phyloP scores from a whole-genome alignment of 2,797 vertebrate genomes.

The Enteromius anoplus region DNA sequence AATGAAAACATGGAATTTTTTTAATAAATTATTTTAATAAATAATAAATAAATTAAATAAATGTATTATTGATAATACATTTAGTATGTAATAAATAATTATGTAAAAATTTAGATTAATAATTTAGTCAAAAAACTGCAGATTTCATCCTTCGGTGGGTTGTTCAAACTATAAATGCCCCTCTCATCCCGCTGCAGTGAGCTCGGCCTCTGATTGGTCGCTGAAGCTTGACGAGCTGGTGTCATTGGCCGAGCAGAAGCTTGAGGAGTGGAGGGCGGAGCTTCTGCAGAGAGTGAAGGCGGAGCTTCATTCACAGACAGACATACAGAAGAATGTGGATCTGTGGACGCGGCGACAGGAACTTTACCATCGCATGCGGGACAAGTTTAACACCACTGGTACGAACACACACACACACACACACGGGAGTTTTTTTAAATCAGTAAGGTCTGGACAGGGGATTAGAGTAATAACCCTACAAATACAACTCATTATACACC shows the following conservation, averaged over 20 bases:
- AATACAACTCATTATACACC: too few relatives aligned
- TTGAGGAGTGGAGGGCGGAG: slow-evolving; percentile 71
- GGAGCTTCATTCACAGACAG: slow-evolving; percentile 68
- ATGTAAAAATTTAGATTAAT: too few relatives aligned
- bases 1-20: not conserved
- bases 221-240: slow-evolving; percentile 76
- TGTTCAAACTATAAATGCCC: not conserved
- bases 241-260: slow-evolving; percentile 65
- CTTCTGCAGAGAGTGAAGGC: slow-evolving; percentile 60
- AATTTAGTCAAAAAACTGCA: not conserved
- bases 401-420: slow-evolving; percentile 34
- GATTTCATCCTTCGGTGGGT: not conserved
- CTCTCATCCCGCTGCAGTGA: slow-evolving; percentile 63
- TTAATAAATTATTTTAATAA: not conserved
- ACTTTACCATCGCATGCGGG: slow-evolving; percentile 78
- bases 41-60: too few relatives aligned
- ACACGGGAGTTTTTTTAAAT: too few relatives aligned
- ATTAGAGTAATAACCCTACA: too few relatives aligned
- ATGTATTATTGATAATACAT: too few relatives aligned
- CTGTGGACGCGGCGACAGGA: slow-evolving; percentile 77
- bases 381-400: slow-evolving; percentile 77
- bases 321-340: slow-evolving; percentile 69
- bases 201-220: slow-evolving; percentile 69
- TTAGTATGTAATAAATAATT: too few relatives aligned
- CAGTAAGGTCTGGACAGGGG: too few relatives aligned